Conservation (phyloP, 2,797 vertebrate species). For the Carapus acus region DNA sequence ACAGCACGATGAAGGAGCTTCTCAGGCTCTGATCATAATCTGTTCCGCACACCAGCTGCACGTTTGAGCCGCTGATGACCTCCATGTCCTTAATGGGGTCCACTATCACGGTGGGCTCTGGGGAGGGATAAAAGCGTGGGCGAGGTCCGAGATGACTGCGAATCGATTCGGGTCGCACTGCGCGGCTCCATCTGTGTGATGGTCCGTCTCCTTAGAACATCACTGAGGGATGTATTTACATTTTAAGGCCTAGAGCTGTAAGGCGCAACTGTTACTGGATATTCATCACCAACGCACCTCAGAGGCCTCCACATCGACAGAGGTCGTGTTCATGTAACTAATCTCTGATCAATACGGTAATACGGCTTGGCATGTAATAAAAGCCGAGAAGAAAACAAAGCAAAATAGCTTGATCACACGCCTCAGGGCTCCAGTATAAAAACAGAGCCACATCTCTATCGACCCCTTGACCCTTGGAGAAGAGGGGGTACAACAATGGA, state of each 20-base stretch:
- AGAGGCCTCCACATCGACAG: not conserved
- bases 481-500: constrained; percentile 1
- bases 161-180: too few species aligned
- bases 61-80: constrained; percentile 69
- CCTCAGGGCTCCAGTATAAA: not conserved
- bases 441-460: constrained; percentile 5
- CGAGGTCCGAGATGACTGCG: too few species aligned
- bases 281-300: not conserved
- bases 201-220: too few species aligned
- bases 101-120: constrained; percentile 82
- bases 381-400: not conserved
- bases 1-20: constrained; percentile 61
- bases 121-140: too few species aligned
- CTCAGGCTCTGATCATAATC: constrained; percentile 76
- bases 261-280: not conserved
- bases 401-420: too few species aligned
- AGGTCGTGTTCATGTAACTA: not conserved
- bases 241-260: not conserved
- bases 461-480: constrained; percentile 3
- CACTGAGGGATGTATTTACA: not conserved
- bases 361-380: not conserved
- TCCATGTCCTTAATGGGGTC: constrained; percentile 71
- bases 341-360: not conserved
- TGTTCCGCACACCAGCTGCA: constrained; percentile 77
- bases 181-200: too few species aligned